phyloP scores from a whole-genome alignment of 2,888 invertebrate species.

The Drosophila ezoana region DNA sequence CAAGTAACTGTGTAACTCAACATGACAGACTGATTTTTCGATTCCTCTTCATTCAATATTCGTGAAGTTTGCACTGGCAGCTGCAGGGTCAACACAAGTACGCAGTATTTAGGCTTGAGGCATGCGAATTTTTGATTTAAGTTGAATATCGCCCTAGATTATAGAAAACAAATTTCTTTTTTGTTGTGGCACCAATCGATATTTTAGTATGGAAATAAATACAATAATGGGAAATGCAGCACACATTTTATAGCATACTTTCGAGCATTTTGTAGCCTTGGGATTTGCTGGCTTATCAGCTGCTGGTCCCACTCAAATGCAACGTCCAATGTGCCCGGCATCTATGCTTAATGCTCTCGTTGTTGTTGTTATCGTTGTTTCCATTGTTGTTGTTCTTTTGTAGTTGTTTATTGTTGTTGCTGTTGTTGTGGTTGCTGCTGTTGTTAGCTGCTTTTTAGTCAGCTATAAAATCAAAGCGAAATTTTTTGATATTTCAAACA shows the following conservation, averaged over 20 bases:
- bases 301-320: neutral
- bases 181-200: conserved; percentile 1
- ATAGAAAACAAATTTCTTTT: neutral
- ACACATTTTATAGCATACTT: conserved; percentile 9
- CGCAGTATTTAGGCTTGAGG: neutral
- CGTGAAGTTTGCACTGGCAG: neutral
- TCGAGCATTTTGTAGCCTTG: neutral
- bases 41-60: neutral
- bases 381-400: conserved; percentile 1
- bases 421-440: conserved; percentile 7
- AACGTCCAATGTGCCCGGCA: conserved; percentile 1
- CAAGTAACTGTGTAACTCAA: neutral
- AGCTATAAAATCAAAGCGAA: conserved; percentile 53
- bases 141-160: neutral
- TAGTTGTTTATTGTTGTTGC: no score
- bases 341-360: conserved; percentile 19
- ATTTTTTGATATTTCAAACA: conserved; percentile 56
- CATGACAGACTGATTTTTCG: neutral
- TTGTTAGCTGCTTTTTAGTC: conserved; percentile 12
- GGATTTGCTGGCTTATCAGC: conserved; percentile 14
- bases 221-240: conserved; percentile 1
- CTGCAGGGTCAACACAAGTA: no score
- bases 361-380: conserved; percentile 3
- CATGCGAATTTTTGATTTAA: neutral
- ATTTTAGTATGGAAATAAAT: neutral